Evolutionary conservation across 1,140 invertebrate species (phyloP), one percentile per base, ranked within the genome.

Genomic region (Drosophila jambulina): DNA sequence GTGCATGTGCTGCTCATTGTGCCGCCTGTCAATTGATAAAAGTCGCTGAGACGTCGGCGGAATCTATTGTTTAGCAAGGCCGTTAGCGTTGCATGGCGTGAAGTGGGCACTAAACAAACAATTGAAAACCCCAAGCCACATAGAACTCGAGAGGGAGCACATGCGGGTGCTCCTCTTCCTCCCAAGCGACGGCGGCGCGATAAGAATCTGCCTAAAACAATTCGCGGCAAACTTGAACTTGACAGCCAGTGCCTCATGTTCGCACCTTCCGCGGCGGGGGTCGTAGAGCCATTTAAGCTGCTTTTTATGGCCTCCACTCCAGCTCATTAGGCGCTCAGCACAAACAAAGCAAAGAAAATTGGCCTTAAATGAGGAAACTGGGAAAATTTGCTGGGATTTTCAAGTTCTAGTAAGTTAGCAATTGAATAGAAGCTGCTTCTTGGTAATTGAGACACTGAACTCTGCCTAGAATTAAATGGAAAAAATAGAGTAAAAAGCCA

Each of bases 41-140:
- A 81, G 46, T 75, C 57, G 36, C 76, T 74, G 71, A 65, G 77
- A 67, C 63, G 53, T 25, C 53, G 75, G 45, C 68, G 78, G 62
- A 74, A 84, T 88, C 86, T 91, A 90, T 90, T 90, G 85, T 90
- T 86, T 85, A 62, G 82, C 85, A 90, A 90, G 85, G 85, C 85
- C 85, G 86, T 85, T 90, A 90, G 82, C 82, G 85, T 90, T 91
- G 85, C 85, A 90, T 90, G 86, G 85, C 85, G 79, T 91, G 58
- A 82, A 82, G 78, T 75, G 67, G 65, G 54, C 68, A 74, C 67
- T 75, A 61, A 71, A 45, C 56, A 67, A 54, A 61, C 42, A 69
- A 74, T 80, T 80, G 78, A 81, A 80, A 80, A 56, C 51, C 42
- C 25, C 61, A 54, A 59, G 46, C 57, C 45, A 43, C 40, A 54